Percentiles rank a stretch among this genome's conserved stretches.
These are phyloP conservation scores for Vandiemenella viatica DNA, from an alignment of 2,888 invertebrate genomes.

Conservation along the genomic window DNA sequence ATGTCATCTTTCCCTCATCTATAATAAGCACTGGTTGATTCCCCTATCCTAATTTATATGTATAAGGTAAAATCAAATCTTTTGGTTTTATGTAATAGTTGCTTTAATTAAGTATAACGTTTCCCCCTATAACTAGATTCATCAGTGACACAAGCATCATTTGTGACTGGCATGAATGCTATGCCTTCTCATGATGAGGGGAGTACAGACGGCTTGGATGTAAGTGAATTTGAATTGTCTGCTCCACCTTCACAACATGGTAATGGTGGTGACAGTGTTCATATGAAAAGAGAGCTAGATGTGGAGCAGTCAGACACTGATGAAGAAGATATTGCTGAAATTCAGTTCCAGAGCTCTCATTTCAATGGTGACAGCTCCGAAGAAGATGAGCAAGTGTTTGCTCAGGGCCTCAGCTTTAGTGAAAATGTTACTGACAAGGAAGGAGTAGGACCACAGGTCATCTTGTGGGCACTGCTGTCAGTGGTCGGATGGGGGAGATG, in stretches of 20 bases:
- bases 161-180: conserved; percentile 9
- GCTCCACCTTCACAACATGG: not conserved
- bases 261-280: not conserved
- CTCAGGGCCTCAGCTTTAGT: conserved; percentile 24
- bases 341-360: conserved; percentile 29
- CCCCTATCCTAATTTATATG: too few relatives aligned
- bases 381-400: conserved; percentile 26
- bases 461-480: too few relatives aligned
- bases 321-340: conserved; percentile 27
- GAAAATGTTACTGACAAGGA: too few relatives aligned
- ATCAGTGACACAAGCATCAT: conserved; percentile 10
- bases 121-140: too few relatives aligned
- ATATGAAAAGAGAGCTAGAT: conserved; percentile 1
- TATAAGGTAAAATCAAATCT: too few relatives aligned
- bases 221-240: conserved; percentile 26
- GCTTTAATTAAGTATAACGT: too few relatives aligned
- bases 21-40: too few relatives aligned
- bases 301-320: conserved; percentile 10
- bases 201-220: conserved; percentile 24
- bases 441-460: too few relatives aligned
- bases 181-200: conserved; percentile 28
- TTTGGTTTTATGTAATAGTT: too few relatives aligned
- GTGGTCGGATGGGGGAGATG: too few relatives aligned
- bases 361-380: conserved; percentile 29
- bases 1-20: too few relatives aligned